Conservation (phyloP, 1,140 invertebrate genomes). For the Brachionus rubens region DNA sequence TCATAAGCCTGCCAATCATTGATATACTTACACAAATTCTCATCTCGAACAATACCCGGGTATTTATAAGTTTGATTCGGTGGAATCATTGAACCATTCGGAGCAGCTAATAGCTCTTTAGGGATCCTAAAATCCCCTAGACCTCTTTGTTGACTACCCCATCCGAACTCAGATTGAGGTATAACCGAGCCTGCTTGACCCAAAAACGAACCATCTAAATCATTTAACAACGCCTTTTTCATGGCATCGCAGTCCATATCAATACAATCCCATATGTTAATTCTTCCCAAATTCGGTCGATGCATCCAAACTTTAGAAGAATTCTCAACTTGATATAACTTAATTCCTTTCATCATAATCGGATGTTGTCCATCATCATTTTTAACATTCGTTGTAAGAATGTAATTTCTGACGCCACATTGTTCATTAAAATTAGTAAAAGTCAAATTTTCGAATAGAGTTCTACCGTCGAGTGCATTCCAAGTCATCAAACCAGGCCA, state of each 20-base stretch:
- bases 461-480: not conserved
- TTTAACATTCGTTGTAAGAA: not conserved
- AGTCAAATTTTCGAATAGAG: not conserved
- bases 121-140: slow-evolving; percentile 58
- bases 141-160: slow-evolving; percentile 52
- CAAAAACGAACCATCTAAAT: slow-evolving; percentile 55
- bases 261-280: slow-evolving; percentile 45
- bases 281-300: slow-evolving; percentile 20
- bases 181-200: slow-evolving; percentile 49
- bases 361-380: slow-evolving; percentile 46
- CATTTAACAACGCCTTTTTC: slow-evolving; percentile 54
- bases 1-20: slow-evolving; percentile 52
- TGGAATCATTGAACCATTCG: slow-evolving; percentile 50
- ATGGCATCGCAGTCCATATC: slow-evolving; percentile 59
- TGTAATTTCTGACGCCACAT: not conserved
- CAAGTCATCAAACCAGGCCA: slow-evolving; percentile 38
- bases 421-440: not conserved
- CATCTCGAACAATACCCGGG: slow-evolving; percentile 52
- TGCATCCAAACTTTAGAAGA: slow-evolving; percentile 13
- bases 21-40: slow-evolving; percentile 47
- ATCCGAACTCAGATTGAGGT: slow-evolving; percentile 54
- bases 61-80: slow-evolving; percentile 49
- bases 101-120: slow-evolving; percentile 51
- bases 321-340: not conserved
- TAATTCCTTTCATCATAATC: not conserved